These are phyloP conservation scores for Amphipyra berbera DNA, from an alignment of 2,888 invertebrate genomes.

Conservation along the genomic window DNA sequence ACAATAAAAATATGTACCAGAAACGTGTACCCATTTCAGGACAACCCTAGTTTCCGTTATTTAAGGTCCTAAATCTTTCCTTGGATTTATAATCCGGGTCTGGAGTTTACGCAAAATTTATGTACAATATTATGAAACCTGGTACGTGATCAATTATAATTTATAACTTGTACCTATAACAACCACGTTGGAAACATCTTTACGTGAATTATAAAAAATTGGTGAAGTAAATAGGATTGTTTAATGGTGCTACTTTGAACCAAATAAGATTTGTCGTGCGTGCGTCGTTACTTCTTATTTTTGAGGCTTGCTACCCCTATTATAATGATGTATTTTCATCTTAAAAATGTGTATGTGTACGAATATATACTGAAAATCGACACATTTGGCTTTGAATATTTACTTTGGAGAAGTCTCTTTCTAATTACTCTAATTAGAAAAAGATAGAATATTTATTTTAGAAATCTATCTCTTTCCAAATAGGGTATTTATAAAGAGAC, in stretches of 20 bases:
- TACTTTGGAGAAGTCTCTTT: too few species aligned
- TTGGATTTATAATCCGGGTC: slow-evolving; percentile 40
- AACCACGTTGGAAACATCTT: background rate
- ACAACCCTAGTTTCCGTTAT: slow-evolving; percentile 21
- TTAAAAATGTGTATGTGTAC: background rate
- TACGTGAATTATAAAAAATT: slow-evolving; percentile 1
- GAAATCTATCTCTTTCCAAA: too few species aligned
- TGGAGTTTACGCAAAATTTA: slow-evolving; percentile 38
- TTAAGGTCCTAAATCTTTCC: slow-evolving; percentile 39
- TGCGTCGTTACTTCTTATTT: slow-evolving; percentile 4
- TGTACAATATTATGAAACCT: slow-evolving; percentile 23
- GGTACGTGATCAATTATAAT: slow-evolving; percentile 42
- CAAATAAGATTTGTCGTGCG: background rate
- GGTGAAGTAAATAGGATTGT: background rate
- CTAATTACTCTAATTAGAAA: too few species aligned
- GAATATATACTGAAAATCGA: too few species aligned
- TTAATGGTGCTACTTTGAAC: background rate
- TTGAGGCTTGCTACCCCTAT: background rate
- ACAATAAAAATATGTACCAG: slow-evolving; percentile 35
- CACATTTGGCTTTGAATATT: too few species aligned
- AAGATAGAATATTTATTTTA: too few species aligned
- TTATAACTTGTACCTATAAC: slow-evolving; percentile 14
- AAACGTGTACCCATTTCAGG: slow-evolving; percentile 18
- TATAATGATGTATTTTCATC: background rate
- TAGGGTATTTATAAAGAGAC: too few species aligned